Percentiles rank a stretch among this genome's conserved stretches.
Conservation (phyloP, 2,888 invertebrate species). For the Invenusta paracnida region DNA sequence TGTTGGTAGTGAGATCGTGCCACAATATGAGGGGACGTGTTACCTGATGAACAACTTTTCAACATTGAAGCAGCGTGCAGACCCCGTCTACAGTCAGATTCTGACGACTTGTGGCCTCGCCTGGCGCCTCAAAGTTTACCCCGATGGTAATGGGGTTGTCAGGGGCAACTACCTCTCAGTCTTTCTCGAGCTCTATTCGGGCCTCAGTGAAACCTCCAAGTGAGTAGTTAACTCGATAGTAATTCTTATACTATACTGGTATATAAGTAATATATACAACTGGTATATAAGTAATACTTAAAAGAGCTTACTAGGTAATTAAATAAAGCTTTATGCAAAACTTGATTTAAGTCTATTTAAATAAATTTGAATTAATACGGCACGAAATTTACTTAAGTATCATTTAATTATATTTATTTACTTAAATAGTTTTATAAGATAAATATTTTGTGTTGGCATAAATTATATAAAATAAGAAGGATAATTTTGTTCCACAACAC, state of each 20-base stretch:
- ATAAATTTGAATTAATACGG: too few relatives aligned
- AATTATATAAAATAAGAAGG: too few relatives aligned
- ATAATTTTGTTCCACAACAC: too few relatives aligned
- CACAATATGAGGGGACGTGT: slow-evolving; percentile 81
- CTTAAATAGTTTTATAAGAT: too few relatives aligned
- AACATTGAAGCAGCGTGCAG: slow-evolving; percentile 77
- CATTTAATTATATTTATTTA: too few relatives aligned
- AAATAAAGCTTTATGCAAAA: too few relatives aligned
- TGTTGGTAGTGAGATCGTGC: slow-evolving; percentile 90
- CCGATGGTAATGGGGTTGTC: slow-evolving; percentile 84
- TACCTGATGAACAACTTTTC: slow-evolving; percentile 81
- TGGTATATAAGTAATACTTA: not conserved
- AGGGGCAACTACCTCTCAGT: slow-evolving; percentile 85
- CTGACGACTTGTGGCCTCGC: slow-evolving; percentile 80
- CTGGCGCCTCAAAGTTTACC: slow-evolving; percentile 75
- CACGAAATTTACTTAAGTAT: too few relatives aligned
- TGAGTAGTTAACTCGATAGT: slow-evolving; percentile 59
- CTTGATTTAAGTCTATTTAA: too few relatives aligned
- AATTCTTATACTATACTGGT: not conserved
- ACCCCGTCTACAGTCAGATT: slow-evolving; percentile 84
- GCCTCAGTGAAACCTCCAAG: slow-evolving; percentile 84
- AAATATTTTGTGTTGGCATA: too few relatives aligned
- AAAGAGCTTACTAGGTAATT: not conserved
- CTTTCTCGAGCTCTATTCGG: slow-evolving; percentile 81
- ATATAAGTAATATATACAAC: not conserved